These are phyloP conservation scores for Arenicola marina DNA, from an alignment of 2,888 invertebrate species.

Conservation along the genomic window DNA sequence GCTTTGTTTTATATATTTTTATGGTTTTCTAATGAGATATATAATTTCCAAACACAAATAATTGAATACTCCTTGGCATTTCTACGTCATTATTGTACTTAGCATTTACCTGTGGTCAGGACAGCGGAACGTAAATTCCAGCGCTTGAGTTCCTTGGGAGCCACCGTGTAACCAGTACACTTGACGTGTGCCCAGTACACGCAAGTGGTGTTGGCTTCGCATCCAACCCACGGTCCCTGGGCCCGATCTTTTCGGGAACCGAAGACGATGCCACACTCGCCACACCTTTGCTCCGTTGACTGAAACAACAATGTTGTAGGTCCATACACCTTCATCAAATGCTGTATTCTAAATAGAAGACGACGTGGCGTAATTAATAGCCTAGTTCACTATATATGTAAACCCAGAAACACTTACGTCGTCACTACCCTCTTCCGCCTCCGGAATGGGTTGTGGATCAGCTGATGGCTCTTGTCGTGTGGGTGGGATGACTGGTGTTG, in stretches of 20 bases:
- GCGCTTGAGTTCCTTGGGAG: background rate
- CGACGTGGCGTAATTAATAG: too few relatives aligned
- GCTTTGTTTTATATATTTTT: background rate
- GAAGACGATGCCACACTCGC: background rate
- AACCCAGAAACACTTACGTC: too few relatives aligned
- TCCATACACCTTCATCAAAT: too few relatives aligned
- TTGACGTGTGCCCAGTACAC: background rate
- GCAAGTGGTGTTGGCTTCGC: background rate
- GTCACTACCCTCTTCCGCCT: too few relatives aligned
- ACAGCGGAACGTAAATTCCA: background rate
- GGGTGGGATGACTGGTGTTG: too few relatives aligned
- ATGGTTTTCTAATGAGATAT: background rate
- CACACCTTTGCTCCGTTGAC: background rate
- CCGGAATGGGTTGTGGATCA: too few relatives aligned
- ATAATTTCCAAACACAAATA: too few relatives aligned
- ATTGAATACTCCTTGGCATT: too few relatives aligned
- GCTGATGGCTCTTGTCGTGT: too few relatives aligned
- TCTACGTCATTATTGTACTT: too few relatives aligned
- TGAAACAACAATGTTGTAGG: background rate
- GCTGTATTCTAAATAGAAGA: too few relatives aligned
- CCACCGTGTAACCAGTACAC: background rate
- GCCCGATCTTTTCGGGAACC: background rate
- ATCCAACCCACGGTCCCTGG: background rate
- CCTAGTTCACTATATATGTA: too few relatives aligned
- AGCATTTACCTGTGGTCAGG: background rate